Base-by-base conservation (phyloP, 2,113 vertebrate species). In the Trochalopteron elliotii region DNA sequence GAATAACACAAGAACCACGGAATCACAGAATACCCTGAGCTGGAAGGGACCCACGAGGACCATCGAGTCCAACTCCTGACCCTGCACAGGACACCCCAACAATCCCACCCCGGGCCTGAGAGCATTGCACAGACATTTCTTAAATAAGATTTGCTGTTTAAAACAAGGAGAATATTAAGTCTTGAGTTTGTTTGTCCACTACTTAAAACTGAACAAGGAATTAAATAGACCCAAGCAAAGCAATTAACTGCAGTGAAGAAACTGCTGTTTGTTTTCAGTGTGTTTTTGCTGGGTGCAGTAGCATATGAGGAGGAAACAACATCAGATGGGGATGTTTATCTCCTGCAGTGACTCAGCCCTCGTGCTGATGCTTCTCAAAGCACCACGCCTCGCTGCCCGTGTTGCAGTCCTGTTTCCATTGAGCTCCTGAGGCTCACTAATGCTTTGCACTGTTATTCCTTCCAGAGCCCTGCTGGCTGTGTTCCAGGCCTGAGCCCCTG, bases 321-420 rank as follows among this genome's bases (percentile, higher is more conserved):
- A 71, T 86, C 82, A 92, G 63, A 63, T 42, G 79, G 40, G 25
- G 25, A 39, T 80, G 55, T 94, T 94, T 92, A 55, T 88, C 85
- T 83, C 45, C 31, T 21, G 70, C 21, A 64, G 64, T 85, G 87
- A 79, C 57, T 87, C 82, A 63, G 39, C 31, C 57, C 56, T 60
- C 5, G 1, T 9, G 56, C 44, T 14, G 27, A 22, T 21, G 33
- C 53, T 53, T 53, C 81, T 44, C 53, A 39, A 30, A 83, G 37
- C 18, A 2, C 27, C 15, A 6, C 2, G 2, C 42, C 52, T 49
- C 4, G 1, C 60, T 63, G 39, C 15, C 11, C 6, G 12, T 15
- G 0, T 2, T 72, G 63, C 68, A 76, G 40, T n/a, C 4, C 0
- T 47, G 7, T 16, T 89, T 78, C 60, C 64, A 30, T 5, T 2